Conservation (phyloP, 2,888 invertebrate genomes). For the Lydus trimaculatus region DNA sequence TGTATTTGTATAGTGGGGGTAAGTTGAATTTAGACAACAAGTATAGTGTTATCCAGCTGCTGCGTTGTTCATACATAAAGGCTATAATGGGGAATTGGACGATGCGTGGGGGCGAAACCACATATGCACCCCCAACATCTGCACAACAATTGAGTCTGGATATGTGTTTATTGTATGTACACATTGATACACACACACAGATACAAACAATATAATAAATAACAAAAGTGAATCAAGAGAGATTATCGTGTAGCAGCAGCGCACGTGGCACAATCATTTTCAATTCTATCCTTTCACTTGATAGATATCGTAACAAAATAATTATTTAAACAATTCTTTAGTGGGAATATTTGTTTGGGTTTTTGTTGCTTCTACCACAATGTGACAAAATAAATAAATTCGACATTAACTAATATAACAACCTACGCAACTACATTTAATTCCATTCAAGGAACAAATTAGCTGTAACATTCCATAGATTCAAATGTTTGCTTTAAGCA, state of each 20-base stretch:
- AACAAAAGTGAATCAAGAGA: neutral
- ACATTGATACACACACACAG: neutral
- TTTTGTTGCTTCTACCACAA: neutral
- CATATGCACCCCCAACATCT: constrained; percentile 26
- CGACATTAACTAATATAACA: neutral
- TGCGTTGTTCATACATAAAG: constrained; percentile 20
- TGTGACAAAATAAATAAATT: neutral
- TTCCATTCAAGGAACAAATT: constrained; percentile 8
- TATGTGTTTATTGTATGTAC: constrained; percentile 1
- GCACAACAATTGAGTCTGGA: constrained; percentile 13
- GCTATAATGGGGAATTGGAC: constrained; percentile 15
- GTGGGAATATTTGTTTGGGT: neutral
- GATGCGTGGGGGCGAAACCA: constrained; percentile 28
- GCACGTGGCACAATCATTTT: neutral
- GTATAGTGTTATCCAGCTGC: constrained; percentile 23
- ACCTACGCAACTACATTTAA: neutral
- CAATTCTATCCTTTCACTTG: neutral
- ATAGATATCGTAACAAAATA: neutral
- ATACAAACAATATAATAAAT: neutral
- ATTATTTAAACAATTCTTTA: neutral
- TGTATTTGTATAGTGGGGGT: constrained; percentile 31
- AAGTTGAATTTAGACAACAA: neutral
- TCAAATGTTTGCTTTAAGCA: constrained; percentile 3
- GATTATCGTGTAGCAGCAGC: neutral
- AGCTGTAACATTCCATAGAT: constrained; percentile 2